Base-by-base conservation (phyloP, 2,888 invertebrate genomes). In the Lasiommata megera region DNA sequence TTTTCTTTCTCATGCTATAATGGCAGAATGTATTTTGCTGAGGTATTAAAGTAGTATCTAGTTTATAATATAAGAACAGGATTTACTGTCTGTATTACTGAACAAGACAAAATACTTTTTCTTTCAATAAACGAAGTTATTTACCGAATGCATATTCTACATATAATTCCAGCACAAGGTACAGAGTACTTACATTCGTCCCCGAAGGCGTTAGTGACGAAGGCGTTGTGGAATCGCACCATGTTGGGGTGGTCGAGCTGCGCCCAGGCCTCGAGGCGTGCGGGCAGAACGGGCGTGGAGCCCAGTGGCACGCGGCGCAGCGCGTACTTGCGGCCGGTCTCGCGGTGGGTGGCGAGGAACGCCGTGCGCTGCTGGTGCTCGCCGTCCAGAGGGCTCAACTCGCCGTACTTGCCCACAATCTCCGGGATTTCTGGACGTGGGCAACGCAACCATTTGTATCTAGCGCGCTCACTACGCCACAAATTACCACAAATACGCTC, bases 171-270 rank as follows among this genome's bases (percentile, higher is more conserved):
- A n/a, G n/a, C n/a, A n/a, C n/a, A n/a, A n/a, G n/a, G n/a, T n/a
- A n/a, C n/a, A n/a, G n/a, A n/a, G n/a, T n/a, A 92, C 95, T 93
- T 84, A 98, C 97, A 98, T 88, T 96, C 95, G 91, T 99, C 99
- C 71, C 97, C 97, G 87, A 99, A 99, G 46, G 96, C 96, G 90
- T 98, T 97, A 38, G 99, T 98, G 36, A 97, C 96, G 88, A 99
- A 98, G 68, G 97, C 96, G 81, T 99, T 98, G 75, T 96, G 94
- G 58, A 99, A 91, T 72, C 96, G 96, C 60, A 99, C 97, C 68
- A 99, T 93, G 92, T 99, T 99, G 72, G 98, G 96, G 88, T 99
- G 99, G 76, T 95, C 95, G 57, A 99, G 92, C 84, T 97, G 96
- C 82, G 97, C 98, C 99, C 99, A 99, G 92, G 95, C 93, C 71